Base-by-base conservation (phyloP, 2,888 invertebrate genomes). In the Phortica okadai region DNA sequence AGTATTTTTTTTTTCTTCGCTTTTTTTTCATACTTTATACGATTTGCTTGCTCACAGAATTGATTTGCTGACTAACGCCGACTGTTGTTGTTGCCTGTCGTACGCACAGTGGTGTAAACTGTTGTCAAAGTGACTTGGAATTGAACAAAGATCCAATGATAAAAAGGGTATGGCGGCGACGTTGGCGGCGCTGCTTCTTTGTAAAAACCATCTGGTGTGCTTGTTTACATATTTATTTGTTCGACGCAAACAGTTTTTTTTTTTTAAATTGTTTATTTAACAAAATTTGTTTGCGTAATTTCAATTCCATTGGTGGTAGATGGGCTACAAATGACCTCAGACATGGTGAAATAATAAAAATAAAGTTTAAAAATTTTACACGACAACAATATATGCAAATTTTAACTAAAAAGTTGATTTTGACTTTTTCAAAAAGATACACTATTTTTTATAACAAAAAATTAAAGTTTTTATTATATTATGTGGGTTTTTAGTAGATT, bases 121-220 rank as follows among this genome's bases (percentile, higher is more conserved):
- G 56, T 33, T 33, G 33, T 33, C 33, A 33, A 72, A 72, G 25
- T 72, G n/a, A n/a, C 70, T 33, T 72, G 33, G 56, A 14, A 54
- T 33, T 54, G 77, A 77, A 77, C 77, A 62, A 74, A 41, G 54
- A 33, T 42, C 42, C 67, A 70, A 74, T 64, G 62, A 7, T 21
- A 67, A 58, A 50, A 33, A 73, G 14, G 59, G 25, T 16, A 77
- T 56, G 72, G 66, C 50, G 75, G 11, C 77, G 77, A 77, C 73
- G 76, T 16, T 62, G 62, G 8, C 16, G 25, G 50, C 50, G 50
- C 50, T 14, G 14, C 50, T 14, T 50, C 11, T 62, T 64, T 64
- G 41, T 64, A 25, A 64, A 64, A 10, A 45, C n/a, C 69, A 69
- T 69, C 69, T 69, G 69, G 45, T 25, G 21, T 69, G 59, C 16